Conservation (phyloP, 2,888 invertebrate species). For the Clostera curtula region DNA sequence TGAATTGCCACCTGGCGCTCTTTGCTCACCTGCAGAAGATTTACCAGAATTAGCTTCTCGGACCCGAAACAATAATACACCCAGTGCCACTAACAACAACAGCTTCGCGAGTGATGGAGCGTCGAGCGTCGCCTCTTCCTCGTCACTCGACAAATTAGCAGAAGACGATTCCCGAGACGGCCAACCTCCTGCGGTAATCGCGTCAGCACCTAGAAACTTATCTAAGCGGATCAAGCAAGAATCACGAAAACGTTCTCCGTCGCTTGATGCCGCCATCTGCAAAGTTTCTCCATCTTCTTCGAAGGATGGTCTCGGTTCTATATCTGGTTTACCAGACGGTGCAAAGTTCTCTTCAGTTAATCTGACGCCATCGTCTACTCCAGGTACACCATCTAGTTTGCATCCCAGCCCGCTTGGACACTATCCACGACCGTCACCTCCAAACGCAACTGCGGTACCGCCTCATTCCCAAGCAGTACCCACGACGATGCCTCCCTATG, state of each 20-base stretch:
- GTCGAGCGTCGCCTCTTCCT: slow-evolving; percentile 79
- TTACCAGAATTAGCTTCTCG: slow-evolving; percentile 80
- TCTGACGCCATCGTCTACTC: slow-evolving; percentile 77
- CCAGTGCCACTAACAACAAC: slow-evolving; percentile 85
- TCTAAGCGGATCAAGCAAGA: slow-evolving; percentile 71
- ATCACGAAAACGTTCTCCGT: slow-evolving; percentile 75
- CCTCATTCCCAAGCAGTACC: slow-evolving; percentile 76
- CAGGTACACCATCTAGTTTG: slow-evolving; percentile 77
- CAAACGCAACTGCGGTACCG: slow-evolving; percentile 77
- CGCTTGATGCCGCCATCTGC: slow-evolving; percentile 53
- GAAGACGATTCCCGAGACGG: slow-evolving; percentile 86
- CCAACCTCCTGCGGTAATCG: slow-evolving; percentile 77
- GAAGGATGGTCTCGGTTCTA: slow-evolving; percentile 64
- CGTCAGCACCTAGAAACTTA: slow-evolving; percentile 67
- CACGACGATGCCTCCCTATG: slow-evolving; percentile 75
- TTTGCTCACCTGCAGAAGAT: slow-evolving; percentile 79
- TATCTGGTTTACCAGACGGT: slow-evolving; percentile 65
- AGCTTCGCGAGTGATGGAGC: slow-evolving; percentile 85
- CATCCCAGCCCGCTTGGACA: slow-evolving; percentile 79
- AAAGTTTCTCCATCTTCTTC: slow-evolving; percentile 73
- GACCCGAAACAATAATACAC: slow-evolving; percentile 87
- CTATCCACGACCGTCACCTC: slow-evolving; percentile 82
- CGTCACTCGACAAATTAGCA: slow-evolving; percentile 83
- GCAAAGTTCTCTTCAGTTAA: slow-evolving; percentile 78
- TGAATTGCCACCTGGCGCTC: slow-evolving; percentile 80